Conservation (phyloP, 2,888 invertebrate genomes). For the Psylliodes chrysocephalus region DNA sequence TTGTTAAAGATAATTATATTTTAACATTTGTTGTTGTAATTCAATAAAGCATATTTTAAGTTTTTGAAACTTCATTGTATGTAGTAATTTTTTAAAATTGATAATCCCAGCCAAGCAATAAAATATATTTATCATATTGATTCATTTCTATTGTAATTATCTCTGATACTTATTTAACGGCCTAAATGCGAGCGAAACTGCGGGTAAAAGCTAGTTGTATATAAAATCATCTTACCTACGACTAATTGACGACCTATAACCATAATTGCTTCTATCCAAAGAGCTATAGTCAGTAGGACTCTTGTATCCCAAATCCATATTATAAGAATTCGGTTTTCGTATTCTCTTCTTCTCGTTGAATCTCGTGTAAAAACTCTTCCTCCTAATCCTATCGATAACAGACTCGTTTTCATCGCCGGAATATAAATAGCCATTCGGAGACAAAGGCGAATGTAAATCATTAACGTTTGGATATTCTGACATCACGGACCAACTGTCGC, state of each 20-base stretch:
- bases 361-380: constrained; percentile 89
- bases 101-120: no score
- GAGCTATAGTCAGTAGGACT: constrained; percentile 53
- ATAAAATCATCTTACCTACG: constrained; percentile 38
- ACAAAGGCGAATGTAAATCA: constrained; percentile 59
- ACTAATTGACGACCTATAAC: constrained; percentile 51
- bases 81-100: no score
- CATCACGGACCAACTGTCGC: constrained; percentile 75
- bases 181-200: no score
- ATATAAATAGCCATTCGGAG: constrained; percentile 59
- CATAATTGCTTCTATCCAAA: constrained; percentile 54
- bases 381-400: constrained; percentile 84
- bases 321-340: constrained; percentile 72
- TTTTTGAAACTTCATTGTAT: no score
- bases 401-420: constrained; percentile 70
- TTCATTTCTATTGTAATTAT: no score
- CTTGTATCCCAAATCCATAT: constrained; percentile 55
- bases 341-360: constrained; percentile 86
- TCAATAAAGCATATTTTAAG: no score
- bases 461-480: constrained; percentile 65
- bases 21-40: no score
- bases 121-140: no score
- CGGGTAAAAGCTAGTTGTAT: no score
- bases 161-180: no score
- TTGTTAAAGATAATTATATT: no score